These are phyloP conservation scores for Oscheius sp. DNA, from an alignment of 2,888 invertebrate genomes.

Conservation along the genomic window DNA sequence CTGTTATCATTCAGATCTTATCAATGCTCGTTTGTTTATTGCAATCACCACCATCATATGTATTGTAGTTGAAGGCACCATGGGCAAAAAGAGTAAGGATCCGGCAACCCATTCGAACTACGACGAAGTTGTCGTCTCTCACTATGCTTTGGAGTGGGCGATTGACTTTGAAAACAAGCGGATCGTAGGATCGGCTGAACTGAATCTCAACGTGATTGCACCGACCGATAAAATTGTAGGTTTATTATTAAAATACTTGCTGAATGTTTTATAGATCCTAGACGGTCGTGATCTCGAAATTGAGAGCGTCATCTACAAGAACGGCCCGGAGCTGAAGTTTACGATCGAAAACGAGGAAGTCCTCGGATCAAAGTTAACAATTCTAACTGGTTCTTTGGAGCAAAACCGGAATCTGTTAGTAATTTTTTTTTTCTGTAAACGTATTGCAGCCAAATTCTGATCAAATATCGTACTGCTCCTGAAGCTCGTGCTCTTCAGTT, in stretches of 20 bases:
- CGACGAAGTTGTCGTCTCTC: constrained; percentile 51
- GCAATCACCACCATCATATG: neutral
- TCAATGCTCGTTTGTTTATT: neutral
- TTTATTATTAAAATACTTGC: neutral
- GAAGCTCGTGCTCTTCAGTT: constrained; percentile 88
- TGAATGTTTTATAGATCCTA: constrained; percentile 49
- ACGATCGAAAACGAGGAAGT: constrained; percentile 39
- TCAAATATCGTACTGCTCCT: constrained; percentile 84
- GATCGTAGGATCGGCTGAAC: constrained; percentile 51
- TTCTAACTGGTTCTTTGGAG: constrained; percentile 30
- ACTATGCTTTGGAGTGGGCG: constrained; percentile 64
- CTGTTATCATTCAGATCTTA: neutral
- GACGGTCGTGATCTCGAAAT: constrained; percentile 62
- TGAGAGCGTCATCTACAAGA: constrained; percentile 37
- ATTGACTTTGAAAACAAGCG: constrained; percentile 60
- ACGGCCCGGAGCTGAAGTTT: constrained; percentile 35
- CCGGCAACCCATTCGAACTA: constrained; percentile 62
- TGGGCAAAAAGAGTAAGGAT: constrained; percentile 42
- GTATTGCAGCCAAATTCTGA: constrained; percentile 52
- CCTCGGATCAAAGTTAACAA: constrained; percentile 43
- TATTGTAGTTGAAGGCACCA: neutral
- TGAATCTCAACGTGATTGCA: constrained; percentile 46
- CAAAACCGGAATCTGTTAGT: constrained; percentile 33
- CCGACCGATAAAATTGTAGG: constrained; percentile 53
- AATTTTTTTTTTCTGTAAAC: neutral